These are phyloP conservation scores for Carcina quercana DNA, from an alignment of 2,888 invertebrate genomes.

Conservation along the genomic window DNA sequence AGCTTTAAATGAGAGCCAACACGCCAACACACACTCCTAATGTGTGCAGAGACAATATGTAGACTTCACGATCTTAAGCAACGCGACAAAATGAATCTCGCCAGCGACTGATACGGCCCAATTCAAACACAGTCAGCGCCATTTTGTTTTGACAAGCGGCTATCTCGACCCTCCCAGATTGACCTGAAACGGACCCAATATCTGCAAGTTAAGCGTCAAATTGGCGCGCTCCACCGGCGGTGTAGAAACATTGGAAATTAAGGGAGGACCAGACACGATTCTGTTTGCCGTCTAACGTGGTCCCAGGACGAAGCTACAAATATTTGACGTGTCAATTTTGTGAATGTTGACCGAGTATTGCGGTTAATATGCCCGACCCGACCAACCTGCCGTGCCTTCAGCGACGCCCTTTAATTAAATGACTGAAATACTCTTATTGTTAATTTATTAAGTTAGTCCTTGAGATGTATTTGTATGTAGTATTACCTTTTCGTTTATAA, in stretches of 20 bases:
- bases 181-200: slow-evolving; percentile 40
- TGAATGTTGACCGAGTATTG: slow-evolving; percentile 74
- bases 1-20: slow-evolving; percentile 72
- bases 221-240: slow-evolving; percentile 27
- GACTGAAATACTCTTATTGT: slow-evolving; percentile 64
- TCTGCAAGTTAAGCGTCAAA: slow-evolving; percentile 34
- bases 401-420: slow-evolving; percentile 69
- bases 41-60: slow-evolving; percentile 73
- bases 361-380: slow-evolving; percentile 71
- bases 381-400: slow-evolving; percentile 46
- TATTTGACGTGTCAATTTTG: slow-evolving; percentile 76
- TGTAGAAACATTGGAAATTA: slow-evolving; percentile 72
- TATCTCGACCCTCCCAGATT: slow-evolving; percentile 34
- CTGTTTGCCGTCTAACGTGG: slow-evolving; percentile 73
- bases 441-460: slow-evolving; percentile 52
- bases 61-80: slow-evolving; percentile 70
- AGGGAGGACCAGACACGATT: slow-evolving; percentile 73
- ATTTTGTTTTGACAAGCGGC: slow-evolving; percentile 73
- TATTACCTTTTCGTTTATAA: slow-evolving; percentile 40
- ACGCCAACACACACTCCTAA: slow-evolving; percentile 63
- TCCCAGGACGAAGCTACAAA: slow-evolving; percentile 74
- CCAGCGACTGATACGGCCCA: slow-evolving; percentile 72
- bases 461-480: no score
- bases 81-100: slow-evolving; percentile 74
- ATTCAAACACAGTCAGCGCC: slow-evolving; percentile 72